Percentiles rank a stretch among this genome's conserved stretches.
These are phyloP conservation scores for Yponomeuta sedellus DNA, from an alignment of 2,888 invertebrate genomes.

Conservation along the genomic window DNA sequence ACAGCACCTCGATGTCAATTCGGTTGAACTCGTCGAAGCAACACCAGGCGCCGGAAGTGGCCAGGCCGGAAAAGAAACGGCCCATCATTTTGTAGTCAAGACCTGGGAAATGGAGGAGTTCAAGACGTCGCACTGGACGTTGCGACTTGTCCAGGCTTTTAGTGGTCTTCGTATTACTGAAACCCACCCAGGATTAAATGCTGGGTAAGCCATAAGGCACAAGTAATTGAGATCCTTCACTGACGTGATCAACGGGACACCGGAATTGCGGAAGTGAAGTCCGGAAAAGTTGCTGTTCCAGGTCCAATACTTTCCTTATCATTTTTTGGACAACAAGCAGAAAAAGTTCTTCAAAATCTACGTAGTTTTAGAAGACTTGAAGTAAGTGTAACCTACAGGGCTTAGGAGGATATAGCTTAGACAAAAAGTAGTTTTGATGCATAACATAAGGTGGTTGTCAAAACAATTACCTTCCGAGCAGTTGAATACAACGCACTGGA, in stretches of 20 bases:
- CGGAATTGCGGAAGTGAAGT: no score
- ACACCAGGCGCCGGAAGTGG: slow-evolving; percentile 94
- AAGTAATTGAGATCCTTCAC: neutral
- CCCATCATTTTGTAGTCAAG: slow-evolving; percentile 90
- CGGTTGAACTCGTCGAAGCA: slow-evolving; percentile 95
- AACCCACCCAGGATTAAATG: slow-evolving; percentile 71
- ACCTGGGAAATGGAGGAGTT: slow-evolving; percentile 90
- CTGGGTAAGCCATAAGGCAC: neutral
- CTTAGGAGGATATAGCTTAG: no score
- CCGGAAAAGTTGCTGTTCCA: no score
- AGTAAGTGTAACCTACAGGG: no score
- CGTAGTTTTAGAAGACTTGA: no score
- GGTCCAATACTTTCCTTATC: no score
- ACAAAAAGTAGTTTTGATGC: no score
- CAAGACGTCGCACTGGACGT: slow-evolving; percentile 93
- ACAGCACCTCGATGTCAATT: slow-evolving; percentile 92
- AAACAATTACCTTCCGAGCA: slow-evolving; percentile 84
- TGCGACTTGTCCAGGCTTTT: slow-evolving; percentile 92
- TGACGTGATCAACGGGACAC: neutral
- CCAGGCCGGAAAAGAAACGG: slow-evolving; percentile 90
- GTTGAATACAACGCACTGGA: slow-evolving; percentile 94
- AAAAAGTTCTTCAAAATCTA: no score
- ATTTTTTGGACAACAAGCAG: no score
- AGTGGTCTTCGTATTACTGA: slow-evolving; percentile 94
- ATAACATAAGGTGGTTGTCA: no score